These are phyloP conservation scores for Altica lythri DNA, from an alignment of 2,888 invertebrate genomes.

Conservation along the genomic window DNA sequence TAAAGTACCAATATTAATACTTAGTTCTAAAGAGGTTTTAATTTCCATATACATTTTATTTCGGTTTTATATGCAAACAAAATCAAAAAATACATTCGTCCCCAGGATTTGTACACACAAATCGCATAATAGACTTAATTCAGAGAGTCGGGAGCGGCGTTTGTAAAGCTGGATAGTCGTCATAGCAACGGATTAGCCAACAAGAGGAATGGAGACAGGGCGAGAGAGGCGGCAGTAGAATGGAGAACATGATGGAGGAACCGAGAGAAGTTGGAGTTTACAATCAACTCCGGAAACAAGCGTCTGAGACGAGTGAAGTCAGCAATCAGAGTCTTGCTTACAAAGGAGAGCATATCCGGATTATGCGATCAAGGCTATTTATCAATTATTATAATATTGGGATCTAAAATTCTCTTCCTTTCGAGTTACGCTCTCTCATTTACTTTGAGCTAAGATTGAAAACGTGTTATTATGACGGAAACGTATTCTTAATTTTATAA, in stretches of 20 bases:
- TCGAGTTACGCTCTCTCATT: not conserved
- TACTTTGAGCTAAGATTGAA: not conserved
- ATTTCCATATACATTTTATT: too few species aligned
- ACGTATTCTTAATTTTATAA: too few species aligned
- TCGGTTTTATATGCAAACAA: too few species aligned
- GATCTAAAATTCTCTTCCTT: slow-evolving; percentile 20
- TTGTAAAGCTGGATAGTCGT: slow-evolving; percentile 30
- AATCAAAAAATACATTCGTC: slow-evolving; percentile 12
- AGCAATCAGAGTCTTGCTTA: slow-evolving; percentile 50
- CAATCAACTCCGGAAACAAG: slow-evolving; percentile 53
- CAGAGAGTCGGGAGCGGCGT: slow-evolving; percentile 24
- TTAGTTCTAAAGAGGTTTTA: too few species aligned
- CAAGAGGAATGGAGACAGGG: slow-evolving; percentile 12
- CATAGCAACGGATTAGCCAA: slow-evolving; percentile 30
- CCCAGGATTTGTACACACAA: slow-evolving; percentile 27
- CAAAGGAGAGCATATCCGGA: slow-evolving; percentile 48
- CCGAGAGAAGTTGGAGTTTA: slow-evolving; percentile 42
- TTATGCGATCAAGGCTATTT: slow-evolving; percentile 42
- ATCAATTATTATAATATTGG: slow-evolving; percentile 39
- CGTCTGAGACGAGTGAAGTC: slow-evolving; percentile 51
- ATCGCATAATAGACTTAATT: slow-evolving; percentile 34
- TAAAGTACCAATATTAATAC: too few species aligned
- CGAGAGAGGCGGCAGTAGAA: not conserved
- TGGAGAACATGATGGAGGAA: slow-evolving; percentile 2
- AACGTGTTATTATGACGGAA: slow-evolving; percentile 2